Conservation (phyloP, 1,140 invertebrate genomes). For the Drosophila takahashii region DNA sequence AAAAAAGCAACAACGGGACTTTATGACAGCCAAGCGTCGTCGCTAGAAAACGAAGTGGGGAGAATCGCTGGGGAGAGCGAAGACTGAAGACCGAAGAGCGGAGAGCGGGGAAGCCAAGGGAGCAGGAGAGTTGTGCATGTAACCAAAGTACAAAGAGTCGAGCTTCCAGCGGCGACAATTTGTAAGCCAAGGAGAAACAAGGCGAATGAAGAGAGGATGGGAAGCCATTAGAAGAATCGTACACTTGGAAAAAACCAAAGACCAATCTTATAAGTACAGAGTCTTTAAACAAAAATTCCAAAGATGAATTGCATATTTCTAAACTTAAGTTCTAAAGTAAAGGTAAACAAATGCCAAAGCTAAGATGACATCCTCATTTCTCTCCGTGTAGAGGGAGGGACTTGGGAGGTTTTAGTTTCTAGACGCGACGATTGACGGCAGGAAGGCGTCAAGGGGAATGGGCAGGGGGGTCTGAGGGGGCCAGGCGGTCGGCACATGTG, state of each 20-base stretch:
- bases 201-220: constrained; percentile 22
- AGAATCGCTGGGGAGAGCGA: constrained; percentile 16
- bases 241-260: constrained; percentile 48
- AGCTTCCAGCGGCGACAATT: constrained; percentile 28
- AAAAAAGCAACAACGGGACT: constrained; percentile 78
- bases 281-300: no score
- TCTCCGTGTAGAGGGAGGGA: constrained; percentile 21
- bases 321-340: neutral
- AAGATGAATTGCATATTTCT: no score
- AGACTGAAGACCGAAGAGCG: constrained; percentile 7
- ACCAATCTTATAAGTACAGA: no score
- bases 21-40: constrained; percentile 71
- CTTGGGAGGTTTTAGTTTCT: constrained; percentile 35
- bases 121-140: constrained; percentile 33
- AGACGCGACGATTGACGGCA: constrained; percentile 19
- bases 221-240: constrained; percentile 69
- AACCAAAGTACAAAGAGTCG: constrained; percentile 48
- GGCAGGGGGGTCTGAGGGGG: constrained; percentile 6
- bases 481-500: constrained; percentile 57
- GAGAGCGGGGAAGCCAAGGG: neutral
- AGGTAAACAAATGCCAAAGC: neutral
- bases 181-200: constrained; percentile 29
- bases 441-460: constrained; percentile 20
- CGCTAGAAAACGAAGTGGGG: constrained; percentile 66
- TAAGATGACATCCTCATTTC: neutral